A percentile compares a stretch with the other conserved stretches of the same genome.
These are phyloP conservation scores for Elaphurus davidianus DNA, from an alignment of 2,113 vertebrate species.

Conservation along the genomic window DNA sequence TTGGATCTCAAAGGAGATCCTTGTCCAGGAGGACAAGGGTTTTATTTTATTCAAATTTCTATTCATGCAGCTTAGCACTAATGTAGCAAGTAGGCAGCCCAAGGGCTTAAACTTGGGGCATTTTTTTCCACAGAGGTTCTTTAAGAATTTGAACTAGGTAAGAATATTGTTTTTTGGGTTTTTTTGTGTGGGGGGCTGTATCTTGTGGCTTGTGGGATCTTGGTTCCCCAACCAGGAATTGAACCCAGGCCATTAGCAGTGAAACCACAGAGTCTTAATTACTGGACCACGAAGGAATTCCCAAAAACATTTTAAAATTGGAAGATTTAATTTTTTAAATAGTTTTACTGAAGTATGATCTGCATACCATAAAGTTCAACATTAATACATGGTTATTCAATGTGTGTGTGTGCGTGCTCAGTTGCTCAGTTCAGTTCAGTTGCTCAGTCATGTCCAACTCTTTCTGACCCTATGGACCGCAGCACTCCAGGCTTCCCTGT, in stretches of 20 bases:
- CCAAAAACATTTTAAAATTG: not conserved
- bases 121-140: not conserved
- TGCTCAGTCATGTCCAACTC: not conserved
- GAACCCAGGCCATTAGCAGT: not conserved
- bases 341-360: not conserved
- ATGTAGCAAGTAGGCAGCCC: not conserved
- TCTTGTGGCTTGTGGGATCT: not conserved
- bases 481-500: not conserved
- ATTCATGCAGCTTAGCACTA: not conserved
- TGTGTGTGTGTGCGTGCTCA: not conserved
- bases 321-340: not conserved
- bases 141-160: not conserved
- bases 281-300: not conserved
- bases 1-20: not conserved
- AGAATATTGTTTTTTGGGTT: not conserved
- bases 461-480: not conserved
- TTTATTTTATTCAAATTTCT: conserved; percentile 35
- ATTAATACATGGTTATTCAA: not conserved
- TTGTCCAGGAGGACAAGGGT: not conserved
- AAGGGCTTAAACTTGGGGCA: not conserved
- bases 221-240: not conserved
- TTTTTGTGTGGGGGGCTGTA: not conserved
- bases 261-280: not conserved
- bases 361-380: not conserved
- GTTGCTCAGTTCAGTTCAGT: not conserved